Percentiles rank a stretch among this genome's conserved stretches.
Evolutionary conservation across 30 jellyfish, hydroid and myxozoan species (phyloP).

Genomic region (Aurelia sp.): DNA sequence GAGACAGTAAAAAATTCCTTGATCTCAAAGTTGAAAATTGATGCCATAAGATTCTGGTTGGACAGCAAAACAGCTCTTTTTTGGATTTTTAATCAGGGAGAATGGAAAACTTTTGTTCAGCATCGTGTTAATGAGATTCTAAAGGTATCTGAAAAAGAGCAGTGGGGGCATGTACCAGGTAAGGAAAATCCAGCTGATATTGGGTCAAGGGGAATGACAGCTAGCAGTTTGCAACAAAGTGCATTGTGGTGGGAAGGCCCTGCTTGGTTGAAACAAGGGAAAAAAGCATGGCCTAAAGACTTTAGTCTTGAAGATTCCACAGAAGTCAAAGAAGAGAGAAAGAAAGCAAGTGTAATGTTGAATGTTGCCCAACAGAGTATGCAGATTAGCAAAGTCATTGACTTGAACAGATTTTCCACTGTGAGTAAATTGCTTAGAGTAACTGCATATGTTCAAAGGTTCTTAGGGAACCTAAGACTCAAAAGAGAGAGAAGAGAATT

Average conservation of each 20-base stretch:
- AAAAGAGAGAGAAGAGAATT: background rate
- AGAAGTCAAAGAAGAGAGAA: background rate
- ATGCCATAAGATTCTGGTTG: too few relatives aligned
- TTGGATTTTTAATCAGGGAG: background rate
- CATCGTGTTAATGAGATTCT: background rate
- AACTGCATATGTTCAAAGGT: background rate
- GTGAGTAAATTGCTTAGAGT: background rate
- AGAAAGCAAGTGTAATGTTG: background rate
- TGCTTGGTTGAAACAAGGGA: background rate
- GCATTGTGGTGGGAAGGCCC: slow-evolving; percentile 22
- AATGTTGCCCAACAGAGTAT: background rate
- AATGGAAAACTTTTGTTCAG: background rate
- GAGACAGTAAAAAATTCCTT: too few relatives aligned
- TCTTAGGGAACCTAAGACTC: background rate
- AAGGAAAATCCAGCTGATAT: background rate
- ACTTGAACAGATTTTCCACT: background rate
- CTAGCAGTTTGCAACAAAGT: background rate
- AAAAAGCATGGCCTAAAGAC: background rate
- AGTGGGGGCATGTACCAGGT: slow-evolving; percentile 7
- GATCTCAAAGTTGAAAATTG: too few relatives aligned
- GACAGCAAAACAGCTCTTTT: background rate
- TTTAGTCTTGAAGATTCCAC: background rate
- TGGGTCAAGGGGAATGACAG: slow-evolving; percentile 1
- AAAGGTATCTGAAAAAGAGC: background rate
- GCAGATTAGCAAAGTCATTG: background rate